A percentile compares a stretch with the other conserved stretches of the same genome.
Conservation (phyloP, 2,113 vertebrate genomes). For the Brachirus orientalis region DNA sequence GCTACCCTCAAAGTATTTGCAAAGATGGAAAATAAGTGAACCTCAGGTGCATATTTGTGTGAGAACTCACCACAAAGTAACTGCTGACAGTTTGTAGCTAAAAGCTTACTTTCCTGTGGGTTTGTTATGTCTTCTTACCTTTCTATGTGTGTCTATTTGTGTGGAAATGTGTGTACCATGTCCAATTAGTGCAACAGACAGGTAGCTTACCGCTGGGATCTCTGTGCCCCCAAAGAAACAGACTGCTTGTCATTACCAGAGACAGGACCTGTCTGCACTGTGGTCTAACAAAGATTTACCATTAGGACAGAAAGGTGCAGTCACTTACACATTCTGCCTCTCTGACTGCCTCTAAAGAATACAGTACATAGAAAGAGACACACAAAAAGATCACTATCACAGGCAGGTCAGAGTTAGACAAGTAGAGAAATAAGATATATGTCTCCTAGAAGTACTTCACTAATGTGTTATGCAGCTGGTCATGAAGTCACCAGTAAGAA, state of each 20-base stretch:
- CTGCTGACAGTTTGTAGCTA: constrained; percentile 46
- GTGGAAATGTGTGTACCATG: constrained; percentile 28
- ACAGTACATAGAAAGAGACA: constrained; percentile 14
- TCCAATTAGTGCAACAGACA: constrained; percentile 59
- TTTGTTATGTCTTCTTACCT: constrained; percentile 44
- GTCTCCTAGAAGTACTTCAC: background rate
- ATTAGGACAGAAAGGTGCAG: constrained; percentile 41
- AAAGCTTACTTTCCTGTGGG: constrained; percentile 36
- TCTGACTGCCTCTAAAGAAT: constrained; percentile 7
- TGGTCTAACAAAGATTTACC: constrained; percentile 30
- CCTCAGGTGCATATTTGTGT: constrained; percentile 50
- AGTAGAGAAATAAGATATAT: background rate
- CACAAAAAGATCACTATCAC: constrained; percentile 7
- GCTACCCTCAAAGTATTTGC: constrained; percentile 53
- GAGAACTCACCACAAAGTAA: constrained; percentile 45
- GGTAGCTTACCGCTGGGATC: constrained; percentile 46
- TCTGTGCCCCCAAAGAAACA: constrained; percentile 24
- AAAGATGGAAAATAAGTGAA: constrained; percentile 52
- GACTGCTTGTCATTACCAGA: constrained; percentile 49
- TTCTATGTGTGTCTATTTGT: constrained; percentile 11
- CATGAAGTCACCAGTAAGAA: background rate
- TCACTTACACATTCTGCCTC: constrained; percentile 20
- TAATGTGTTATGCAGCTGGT: background rate
- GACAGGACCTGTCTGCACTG: constrained; percentile 43
- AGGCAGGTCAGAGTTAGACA: constrained; percentile 2